Conservation (phyloP, 2,888 invertebrate species). For the Tenthredo livida region DNA sequence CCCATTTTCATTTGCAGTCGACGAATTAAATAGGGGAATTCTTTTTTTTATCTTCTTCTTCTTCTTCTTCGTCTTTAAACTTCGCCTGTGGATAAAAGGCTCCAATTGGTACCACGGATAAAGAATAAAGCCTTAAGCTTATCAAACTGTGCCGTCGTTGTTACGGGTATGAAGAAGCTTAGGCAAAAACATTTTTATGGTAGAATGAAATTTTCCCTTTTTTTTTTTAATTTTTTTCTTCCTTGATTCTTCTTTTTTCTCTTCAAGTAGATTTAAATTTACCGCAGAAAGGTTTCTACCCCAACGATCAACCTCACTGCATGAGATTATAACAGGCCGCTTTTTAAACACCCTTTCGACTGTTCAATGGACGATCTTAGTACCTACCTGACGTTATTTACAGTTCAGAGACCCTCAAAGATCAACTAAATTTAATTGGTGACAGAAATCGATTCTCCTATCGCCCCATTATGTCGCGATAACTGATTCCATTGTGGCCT, state of each 20-base stretch:
- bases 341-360: background rate
- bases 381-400: background rate
- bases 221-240: no score
- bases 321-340: background rate
- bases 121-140: constrained; percentile 19
- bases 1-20: background rate
- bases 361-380: constrained; percentile 7
- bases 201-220: background rate
- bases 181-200: background rate
- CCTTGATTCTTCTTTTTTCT: background rate
- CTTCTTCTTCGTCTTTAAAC: background rate
- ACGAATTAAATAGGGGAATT: background rate
- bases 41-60: no score
- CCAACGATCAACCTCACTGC: background rate
- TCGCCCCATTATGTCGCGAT: constrained; percentile 27
- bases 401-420: constrained; percentile 2
- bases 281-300: background rate
- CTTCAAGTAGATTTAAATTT: background rate
- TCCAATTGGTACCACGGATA: background rate
- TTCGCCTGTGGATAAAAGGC: constrained; percentile 6
- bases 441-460: constrained; percentile 27
- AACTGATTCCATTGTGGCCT: constrained; percentile 10
- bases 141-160: background rate
- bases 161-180: background rate
- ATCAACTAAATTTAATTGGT: constrained; percentile 8